Evolutionary conservation across 1,140 invertebrate species (phyloP).

Genomic region (Pseudomyrmex pallidus): DNA sequence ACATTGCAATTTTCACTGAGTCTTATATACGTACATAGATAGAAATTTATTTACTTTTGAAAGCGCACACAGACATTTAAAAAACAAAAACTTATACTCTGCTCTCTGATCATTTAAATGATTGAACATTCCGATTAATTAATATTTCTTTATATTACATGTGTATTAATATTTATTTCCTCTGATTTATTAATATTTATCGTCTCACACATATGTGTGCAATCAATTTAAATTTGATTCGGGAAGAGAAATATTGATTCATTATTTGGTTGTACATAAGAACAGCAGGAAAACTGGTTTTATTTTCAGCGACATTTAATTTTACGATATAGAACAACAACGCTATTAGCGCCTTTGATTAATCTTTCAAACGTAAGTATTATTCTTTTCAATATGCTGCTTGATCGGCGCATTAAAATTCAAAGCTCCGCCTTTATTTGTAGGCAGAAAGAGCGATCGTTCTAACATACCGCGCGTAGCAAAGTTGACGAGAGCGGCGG

Average conservation of each 20-base stretch:
- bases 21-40: neutral
- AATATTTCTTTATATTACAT: neutral
- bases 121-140: slow-evolving; percentile 15
- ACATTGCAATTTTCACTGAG: neutral
- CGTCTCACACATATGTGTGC: neutral
- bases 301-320: slow-evolving; percentile 14
- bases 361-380: slow-evolving; percentile 28
- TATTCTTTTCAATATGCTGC: neutral
- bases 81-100: neutral
- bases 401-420: slow-evolving; percentile 47
- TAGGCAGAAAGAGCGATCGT: neutral
- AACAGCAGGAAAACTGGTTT: neutral
- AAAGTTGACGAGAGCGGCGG: slow-evolving; percentile 2
- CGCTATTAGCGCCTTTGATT: slow-evolving; percentile 22
- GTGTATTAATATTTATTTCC: too few relatives aligned
- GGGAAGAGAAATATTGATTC: neutral
- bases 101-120: neutral
- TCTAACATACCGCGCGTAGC: neutral
- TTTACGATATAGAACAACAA: neutral
- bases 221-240: slow-evolving; percentile 2
- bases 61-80: neutral
- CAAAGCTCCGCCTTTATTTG: slow-evolving; percentile 45
- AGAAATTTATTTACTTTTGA: neutral
- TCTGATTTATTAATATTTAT: too few relatives aligned
- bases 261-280: neutral